Evolutionary conservation across 1,140 invertebrate species (phyloP).

Genomic region (Telenomus remus): DNA sequence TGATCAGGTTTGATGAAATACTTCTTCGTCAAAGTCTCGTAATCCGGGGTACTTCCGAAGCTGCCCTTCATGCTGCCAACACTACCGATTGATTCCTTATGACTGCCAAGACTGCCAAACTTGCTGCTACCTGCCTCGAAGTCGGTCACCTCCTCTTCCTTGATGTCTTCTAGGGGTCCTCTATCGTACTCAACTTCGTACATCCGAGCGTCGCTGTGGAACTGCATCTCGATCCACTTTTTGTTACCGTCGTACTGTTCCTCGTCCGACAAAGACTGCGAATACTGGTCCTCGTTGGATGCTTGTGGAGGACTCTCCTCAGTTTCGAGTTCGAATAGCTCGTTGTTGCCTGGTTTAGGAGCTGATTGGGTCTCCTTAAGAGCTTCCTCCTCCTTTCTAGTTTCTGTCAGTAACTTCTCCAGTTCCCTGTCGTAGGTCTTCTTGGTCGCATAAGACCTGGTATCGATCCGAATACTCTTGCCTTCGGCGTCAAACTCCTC

Average conservation of each 20-base stretch:
- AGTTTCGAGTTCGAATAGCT: constrained; percentile 83
- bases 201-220: constrained; percentile 81
- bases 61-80: constrained; percentile 86
- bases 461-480: constrained; percentile 82
- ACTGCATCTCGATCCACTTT: constrained; percentile 92
- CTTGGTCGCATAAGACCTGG: constrained; percentile 65
- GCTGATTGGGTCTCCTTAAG: constrained; percentile 42
- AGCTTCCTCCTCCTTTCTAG: constrained; percentile 54
- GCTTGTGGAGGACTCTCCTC: constrained; percentile 83
- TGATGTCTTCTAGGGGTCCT: constrained; percentile 91
- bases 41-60: constrained; percentile 88
- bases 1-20: constrained; percentile 89
- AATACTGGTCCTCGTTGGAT: constrained; percentile 72
- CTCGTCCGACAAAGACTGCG: constrained; percentile 73
- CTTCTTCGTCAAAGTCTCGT: constrained; percentile 86
- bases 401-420: constrained; percentile 79
- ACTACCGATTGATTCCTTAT: constrained; percentile 86
- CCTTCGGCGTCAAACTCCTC: constrained; percentile 87
- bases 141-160: constrained; percentile 90
- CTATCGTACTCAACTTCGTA: constrained; percentile 83
- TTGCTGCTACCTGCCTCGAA: constrained; percentile 86
- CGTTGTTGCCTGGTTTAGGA: constrained; percentile 69
- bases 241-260: constrained; percentile 84
- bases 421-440: constrained; percentile 84
- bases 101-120: constrained; percentile 86